Evolutionary conservation across 35 echinoderm and acorn worm species (phyloP).

Genomic region (Strongylocentrotus purpuratus): DNA sequence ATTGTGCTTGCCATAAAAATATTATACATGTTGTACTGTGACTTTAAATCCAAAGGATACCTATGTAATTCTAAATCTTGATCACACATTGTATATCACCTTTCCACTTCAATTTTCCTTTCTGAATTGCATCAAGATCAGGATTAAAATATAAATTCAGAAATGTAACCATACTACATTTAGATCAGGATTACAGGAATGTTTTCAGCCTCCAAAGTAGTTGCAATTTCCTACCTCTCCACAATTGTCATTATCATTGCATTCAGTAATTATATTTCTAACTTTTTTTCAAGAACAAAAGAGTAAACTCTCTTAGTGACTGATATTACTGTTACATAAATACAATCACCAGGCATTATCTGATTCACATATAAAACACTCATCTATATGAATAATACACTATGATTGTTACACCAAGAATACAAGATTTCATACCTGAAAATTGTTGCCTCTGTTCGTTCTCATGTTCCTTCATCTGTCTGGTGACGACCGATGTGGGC

Average conservation of each 20-base stretch:
- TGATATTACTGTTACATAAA: not conserved
- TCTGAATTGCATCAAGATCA: too few relatives aligned
- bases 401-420: not conserved
- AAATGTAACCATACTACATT: too few relatives aligned
- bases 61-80: too few relatives aligned
- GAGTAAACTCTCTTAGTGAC: not conserved
- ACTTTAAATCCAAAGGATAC: too few relatives aligned
- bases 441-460: constrained; percentile 88
- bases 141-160: too few relatives aligned
- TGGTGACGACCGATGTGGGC: constrained; percentile 79
- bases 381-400: not conserved
- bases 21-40: too few relatives aligned
- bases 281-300: not conserved
- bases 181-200: too few relatives aligned
- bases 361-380: not conserved
- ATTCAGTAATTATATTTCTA: not conserved
- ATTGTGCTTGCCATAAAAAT: too few relatives aligned
- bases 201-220: too few relatives aligned
- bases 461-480: constrained; percentile 92
- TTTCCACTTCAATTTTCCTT: too few relatives aligned
- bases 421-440: constrained; percentile 53
- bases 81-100: too few relatives aligned
- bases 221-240: not conserved
- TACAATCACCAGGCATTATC: not conserved
- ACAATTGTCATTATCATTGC: not conserved